Conservation (phyloP, 2,113 vertebrate genomes). For the Rissa tridactyla region DNA sequence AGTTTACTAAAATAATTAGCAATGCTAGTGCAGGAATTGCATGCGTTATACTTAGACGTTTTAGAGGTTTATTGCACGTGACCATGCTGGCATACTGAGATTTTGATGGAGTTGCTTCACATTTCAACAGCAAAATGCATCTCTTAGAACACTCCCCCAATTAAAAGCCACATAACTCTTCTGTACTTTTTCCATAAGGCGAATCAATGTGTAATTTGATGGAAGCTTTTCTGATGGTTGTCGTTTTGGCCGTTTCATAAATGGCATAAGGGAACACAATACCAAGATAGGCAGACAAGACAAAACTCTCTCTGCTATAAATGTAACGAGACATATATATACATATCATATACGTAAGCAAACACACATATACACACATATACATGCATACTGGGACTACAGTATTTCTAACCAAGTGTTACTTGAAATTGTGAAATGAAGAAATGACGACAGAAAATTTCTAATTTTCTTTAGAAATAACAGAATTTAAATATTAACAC, state of each 20-base stretch:
- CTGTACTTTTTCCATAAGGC: not conserved
- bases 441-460: not conserved
- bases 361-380: not conserved
- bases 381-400: not conserved
- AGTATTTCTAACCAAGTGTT: not conserved
- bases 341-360: not conserved
- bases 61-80: not conserved
- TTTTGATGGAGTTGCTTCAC: not conserved
- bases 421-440: not conserved
- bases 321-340: not conserved
- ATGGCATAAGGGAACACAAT: not conserved
- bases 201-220: not conserved
- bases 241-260: not conserved
- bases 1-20: not conserved
- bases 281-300: not conserved
- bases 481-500: not conserved
- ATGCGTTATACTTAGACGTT: not conserved
- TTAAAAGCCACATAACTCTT: not conserved
- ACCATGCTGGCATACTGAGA: not conserved
- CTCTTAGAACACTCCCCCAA: not conserved
- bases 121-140: not conserved
- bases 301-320: not conserved
- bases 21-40: not conserved
- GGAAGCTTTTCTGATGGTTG: not conserved
- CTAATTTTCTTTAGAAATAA: slow-evolving; percentile 33